phyloP scores from a whole-genome alignment of 2,888 invertebrate species.

The Eupelmus urozonus region DNA sequence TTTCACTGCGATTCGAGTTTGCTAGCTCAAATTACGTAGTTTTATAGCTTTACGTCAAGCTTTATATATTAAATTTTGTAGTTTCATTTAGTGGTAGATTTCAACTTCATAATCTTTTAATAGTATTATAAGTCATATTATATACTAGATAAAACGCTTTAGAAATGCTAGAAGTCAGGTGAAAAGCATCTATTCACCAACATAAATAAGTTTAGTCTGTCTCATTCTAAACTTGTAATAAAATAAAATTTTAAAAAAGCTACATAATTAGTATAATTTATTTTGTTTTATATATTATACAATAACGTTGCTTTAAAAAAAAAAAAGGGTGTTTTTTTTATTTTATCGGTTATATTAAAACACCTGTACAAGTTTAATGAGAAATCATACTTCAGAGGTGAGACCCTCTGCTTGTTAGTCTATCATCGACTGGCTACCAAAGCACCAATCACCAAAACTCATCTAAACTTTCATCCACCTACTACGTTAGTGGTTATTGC shows the following conservation, averaged over 20 bases:
- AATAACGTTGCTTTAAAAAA: too few relatives aligned
- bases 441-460: conserved; percentile 10
- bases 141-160: too few relatives aligned
- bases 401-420: not conserved
- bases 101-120: too few relatives aligned
- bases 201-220: too few relatives aligned
- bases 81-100: too few relatives aligned
- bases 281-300: too few relatives aligned
- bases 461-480: conserved; percentile 19
- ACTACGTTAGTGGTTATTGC: not conserved
- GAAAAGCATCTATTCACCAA: too few relatives aligned
- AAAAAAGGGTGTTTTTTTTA: not conserved
- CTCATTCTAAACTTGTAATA: too few relatives aligned
- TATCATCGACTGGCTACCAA: not conserved
- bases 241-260: too few relatives aligned
- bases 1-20: not conserved
- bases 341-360: conserved; percentile 1
- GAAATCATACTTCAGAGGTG: not conserved
- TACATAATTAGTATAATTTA: too few relatives aligned
- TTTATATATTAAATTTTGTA: not conserved
- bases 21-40: not conserved
- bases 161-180: too few relatives aligned
- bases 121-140: too few relatives aligned
- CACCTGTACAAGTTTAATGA: conserved; percentile 33
- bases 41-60: conserved; percentile 1